These are phyloP conservation scores for Vicugna pacos DNA, from an alignment of 2,113 vertebrate genomes.

Conservation along the genomic window DNA sequence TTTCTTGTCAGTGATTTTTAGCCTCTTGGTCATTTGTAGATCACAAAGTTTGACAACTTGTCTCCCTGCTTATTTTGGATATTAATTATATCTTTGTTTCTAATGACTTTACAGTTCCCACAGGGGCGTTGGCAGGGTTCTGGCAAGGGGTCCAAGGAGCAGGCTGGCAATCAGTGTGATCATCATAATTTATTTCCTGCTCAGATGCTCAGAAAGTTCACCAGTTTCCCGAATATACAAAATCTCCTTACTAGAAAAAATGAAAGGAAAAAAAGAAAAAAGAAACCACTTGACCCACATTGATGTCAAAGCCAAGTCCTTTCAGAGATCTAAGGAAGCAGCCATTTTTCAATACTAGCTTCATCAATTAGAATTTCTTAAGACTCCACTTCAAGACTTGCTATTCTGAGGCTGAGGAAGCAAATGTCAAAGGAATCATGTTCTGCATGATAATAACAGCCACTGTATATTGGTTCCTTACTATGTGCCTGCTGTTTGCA, in stretches of 20 bases:
- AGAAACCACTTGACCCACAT: not conserved
- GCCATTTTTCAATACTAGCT: not conserved
- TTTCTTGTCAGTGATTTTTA: slow-evolving; percentile 58
- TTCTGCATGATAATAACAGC: not conserved
- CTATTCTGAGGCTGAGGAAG: not conserved
- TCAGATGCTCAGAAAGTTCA: slow-evolving; percentile 29
- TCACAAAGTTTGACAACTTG: slow-evolving; percentile 66
- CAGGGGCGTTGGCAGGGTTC: not conserved
- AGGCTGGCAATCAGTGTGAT: slow-evolving; percentile 25
- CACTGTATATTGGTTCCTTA: not conserved
- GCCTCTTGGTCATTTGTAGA: slow-evolving; percentile 28
- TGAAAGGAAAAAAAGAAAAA: not conserved
- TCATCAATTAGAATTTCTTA: slow-evolving; percentile 53
- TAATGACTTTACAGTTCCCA: slow-evolving; percentile 12
- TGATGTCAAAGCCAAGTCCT: not conserved
- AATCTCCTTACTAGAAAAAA: not conserved
- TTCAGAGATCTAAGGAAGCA: not conserved
- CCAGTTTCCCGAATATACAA: not conserved
- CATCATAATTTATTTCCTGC: slow-evolving; percentile 25
- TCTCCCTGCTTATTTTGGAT: slow-evolving; percentile 50
- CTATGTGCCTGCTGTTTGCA: not conserved
- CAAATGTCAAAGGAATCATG: not conserved
- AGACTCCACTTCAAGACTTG: slow-evolving; percentile 1
- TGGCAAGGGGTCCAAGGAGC: slow-evolving; percentile 5
- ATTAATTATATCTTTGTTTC: slow-evolving; percentile 70